Evolutionary conservation across 2,113 vertebrate genomes (phyloP).

Genomic region (Malurus alboscapulatus): DNA sequence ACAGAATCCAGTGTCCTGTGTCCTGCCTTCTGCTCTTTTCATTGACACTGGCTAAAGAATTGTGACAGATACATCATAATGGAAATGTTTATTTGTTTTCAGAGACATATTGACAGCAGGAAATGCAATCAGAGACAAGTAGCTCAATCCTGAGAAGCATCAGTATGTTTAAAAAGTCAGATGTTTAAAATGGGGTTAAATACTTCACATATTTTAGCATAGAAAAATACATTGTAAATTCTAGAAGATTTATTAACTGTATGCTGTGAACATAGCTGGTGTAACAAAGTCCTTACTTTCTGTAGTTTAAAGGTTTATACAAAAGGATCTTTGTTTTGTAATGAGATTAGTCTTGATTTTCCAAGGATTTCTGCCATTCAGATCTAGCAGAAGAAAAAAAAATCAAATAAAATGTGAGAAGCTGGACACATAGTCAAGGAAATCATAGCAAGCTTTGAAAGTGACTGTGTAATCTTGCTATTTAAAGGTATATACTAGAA

Average conservation of each 20-base stretch:
- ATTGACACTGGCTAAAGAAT: neutral
- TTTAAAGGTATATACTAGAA: neutral
- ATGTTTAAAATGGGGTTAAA: constrained; percentile 45
- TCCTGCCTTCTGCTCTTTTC: neutral
- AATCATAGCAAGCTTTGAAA: neutral
- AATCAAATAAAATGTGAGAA: neutral
- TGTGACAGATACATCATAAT: constrained; percentile 14
- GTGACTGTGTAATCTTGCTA: neutral
- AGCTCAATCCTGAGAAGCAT: neutral
- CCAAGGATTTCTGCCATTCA: constrained; percentile 1
- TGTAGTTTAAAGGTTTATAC: constrained; percentile 2
- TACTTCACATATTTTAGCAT: constrained; percentile 42
- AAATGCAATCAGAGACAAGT: neutral
- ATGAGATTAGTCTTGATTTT: constrained; percentile 7
- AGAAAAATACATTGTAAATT: constrained; percentile 42
- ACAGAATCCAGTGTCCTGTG: neutral
- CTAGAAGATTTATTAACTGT: constrained; percentile 15
- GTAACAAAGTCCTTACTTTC: constrained; percentile 32
- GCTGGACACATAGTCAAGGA: neutral
- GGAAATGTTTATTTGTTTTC: constrained; percentile 38
- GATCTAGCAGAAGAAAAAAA: neutral
- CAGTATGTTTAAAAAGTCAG: constrained; percentile 23
- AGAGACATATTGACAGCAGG: neutral
- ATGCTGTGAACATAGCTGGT: neutral
- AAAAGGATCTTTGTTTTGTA: constrained; percentile 17